Evolutionary conservation across 2,797 vertebrate species (phyloP), one percentile per base, ranked within the genome.

Genomic region (Typhlichthys subterraneus): DNA sequence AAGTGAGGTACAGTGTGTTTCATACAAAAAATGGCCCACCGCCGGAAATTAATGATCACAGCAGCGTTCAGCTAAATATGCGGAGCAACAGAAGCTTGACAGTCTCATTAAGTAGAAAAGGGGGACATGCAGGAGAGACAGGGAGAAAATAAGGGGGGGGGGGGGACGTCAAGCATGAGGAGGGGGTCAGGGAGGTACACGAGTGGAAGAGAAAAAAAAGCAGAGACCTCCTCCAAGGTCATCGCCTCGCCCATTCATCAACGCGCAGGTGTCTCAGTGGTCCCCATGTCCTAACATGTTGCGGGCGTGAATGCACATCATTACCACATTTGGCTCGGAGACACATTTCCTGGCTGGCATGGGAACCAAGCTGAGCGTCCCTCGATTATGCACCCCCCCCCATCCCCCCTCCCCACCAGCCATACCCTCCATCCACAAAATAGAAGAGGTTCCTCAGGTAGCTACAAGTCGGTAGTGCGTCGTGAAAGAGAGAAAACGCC

Each of bases 401-500:
- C 19, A 19, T 19, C 19, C 19, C 19, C 2, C 19, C 19, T 23
- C 19, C 19, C 19, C 19, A 23, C 19, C 19, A 23, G 19, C 19
- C 19, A 23, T 23, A 53, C 29, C 67, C 59, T 42, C 55, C 12
- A 0, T 65, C 69, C 75, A 70, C 65, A 53, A 62, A 79, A 55
- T 65, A 73, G n/a, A 29, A 49, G 57, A 5, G 63, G 73, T 82
- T 78, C 15, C 49, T 45, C 69, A 65, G 67, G 70, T 23, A 23
- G 19, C 19, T 77, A 74, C 68, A 76, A 83, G 78, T 76, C 78
- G 74, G 63, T 31, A 70, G 70, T 53, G 2, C 17, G 5, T 12
- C 19, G 15, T 29, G 73, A 45, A 3, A 62, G 75, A 65, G 73
- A 79, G 85, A 85, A 88, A 83, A 89, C 80, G 82, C 85, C 75